A percentile compares a stretch with the other conserved stretches of the same genome.
These are phyloP conservation scores for Leptobrachium ailaonicum DNA, from an alignment of 2,113 vertebrate genomes.

Conservation along the genomic window DNA sequence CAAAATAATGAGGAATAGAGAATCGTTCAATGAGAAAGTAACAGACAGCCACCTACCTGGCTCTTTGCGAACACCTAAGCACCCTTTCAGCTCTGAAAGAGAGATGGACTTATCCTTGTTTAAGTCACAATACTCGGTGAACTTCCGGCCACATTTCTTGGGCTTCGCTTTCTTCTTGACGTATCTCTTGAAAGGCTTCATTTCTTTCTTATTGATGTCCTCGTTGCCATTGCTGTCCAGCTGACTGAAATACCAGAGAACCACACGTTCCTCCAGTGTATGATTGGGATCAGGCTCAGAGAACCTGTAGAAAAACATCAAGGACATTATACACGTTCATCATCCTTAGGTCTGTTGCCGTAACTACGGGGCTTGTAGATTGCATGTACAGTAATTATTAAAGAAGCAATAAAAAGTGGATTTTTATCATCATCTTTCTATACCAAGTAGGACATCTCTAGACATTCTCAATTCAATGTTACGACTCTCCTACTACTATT, in stretches of 20 bases:
- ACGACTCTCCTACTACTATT: too few species aligned
- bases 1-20: too few species aligned
- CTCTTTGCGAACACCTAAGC: slow-evolving; percentile 93
- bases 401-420: too few species aligned
- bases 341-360: too few species aligned
- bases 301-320: slow-evolving; percentile 72
- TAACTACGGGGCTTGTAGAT: too few species aligned
- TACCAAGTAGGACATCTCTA: too few species aligned
- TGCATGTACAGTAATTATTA: too few species aligned
- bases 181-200: slow-evolving; percentile 94
- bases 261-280: slow-evolving; percentile 92
- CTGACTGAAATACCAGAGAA: slow-evolving; percentile 96
- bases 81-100: slow-evolving; percentile 91
- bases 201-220: slow-evolving; percentile 93
- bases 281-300: slow-evolving; percentile 94
- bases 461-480: too few species aligned
- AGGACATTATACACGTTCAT: neutral
- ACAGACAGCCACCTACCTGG: slow-evolving; percentile 62
- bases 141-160: slow-evolving; percentile 93
- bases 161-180: slow-evolving; percentile 98
- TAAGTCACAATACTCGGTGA: slow-evolving; percentile 96
- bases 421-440: too few species aligned
- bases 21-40: too few species aligned
- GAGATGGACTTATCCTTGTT: slow-evolving; percentile 95
- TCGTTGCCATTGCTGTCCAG: slow-evolving; percentile 91